Percentiles rank a stretch among this genome's conserved stretches.
phyloP scores from a whole-genome alignment of 53 echinoderm and acorn worm species.

The Paracentrotus lividus region DNA sequence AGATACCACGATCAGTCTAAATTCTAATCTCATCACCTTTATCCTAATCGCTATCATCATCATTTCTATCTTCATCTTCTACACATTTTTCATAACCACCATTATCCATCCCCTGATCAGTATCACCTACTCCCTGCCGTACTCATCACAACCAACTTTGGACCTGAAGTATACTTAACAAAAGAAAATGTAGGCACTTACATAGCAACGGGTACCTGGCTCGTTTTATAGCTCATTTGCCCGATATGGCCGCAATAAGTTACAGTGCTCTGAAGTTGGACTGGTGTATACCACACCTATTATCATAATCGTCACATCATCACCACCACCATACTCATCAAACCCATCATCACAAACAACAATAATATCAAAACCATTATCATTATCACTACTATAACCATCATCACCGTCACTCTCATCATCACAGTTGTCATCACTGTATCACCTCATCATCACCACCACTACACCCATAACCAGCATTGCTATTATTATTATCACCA shows the following conservation, averaged over 20 bases:
- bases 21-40: neutral
- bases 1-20: neutral
- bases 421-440: neutral
- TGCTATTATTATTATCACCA: neutral
- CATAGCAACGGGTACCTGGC: too few species aligned
- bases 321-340: constrained; percentile 40
- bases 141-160: too few species aligned
- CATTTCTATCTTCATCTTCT: constrained; percentile 1
- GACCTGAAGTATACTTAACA: too few species aligned
- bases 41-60: constrained; percentile 51
- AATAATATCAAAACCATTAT: constrained; percentile 14
- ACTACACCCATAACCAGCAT: neutral
- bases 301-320: constrained; percentile 29
- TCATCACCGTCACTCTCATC: neutral
- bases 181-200: too few species aligned
- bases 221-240: too few species aligned
- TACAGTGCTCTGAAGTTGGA: too few species aligned
- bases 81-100: constrained; percentile 14
- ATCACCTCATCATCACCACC: neutral
- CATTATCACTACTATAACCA: constrained; percentile 6
- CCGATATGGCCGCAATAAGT: too few species aligned
- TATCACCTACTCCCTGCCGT: too few species aligned
- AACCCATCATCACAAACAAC: neutral
- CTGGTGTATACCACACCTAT: too few species aligned
- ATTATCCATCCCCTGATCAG: too few species aligned